A percentile compares a stretch with the other conserved stretches of the same genome.
These are phyloP conservation scores for Drosophila mayri DNA, from an alignment of 1,140 invertebrate genomes.

Conservation along the genomic window DNA sequence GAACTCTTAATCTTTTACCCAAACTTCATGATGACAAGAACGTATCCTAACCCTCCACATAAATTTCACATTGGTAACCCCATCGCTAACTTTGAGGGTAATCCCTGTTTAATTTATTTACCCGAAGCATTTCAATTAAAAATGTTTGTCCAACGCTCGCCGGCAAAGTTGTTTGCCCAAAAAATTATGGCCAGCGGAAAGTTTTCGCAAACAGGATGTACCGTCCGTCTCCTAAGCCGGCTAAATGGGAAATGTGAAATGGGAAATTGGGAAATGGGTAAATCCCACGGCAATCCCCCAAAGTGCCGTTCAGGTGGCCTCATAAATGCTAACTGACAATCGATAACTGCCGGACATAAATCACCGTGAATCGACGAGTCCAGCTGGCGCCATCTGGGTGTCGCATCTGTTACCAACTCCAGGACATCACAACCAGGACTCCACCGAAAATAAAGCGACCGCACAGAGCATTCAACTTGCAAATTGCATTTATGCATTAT, in stretches of 20 bases:
- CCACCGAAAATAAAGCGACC: slow-evolving; percentile 35
- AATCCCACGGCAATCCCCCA: slow-evolving; percentile 29
- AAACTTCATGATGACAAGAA: neutral
- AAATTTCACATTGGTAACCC: slow-evolving; percentile 3
- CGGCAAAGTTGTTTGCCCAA: slow-evolving; percentile 22
- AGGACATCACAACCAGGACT: neutral
- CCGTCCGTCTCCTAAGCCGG: slow-evolving; percentile 15
- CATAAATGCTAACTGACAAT: slow-evolving; percentile 52
- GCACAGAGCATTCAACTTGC: slow-evolving; percentile 43
- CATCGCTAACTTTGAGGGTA: neutral
- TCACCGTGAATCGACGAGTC: slow-evolving; percentile 15
- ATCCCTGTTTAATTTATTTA: slow-evolving; percentile 23
- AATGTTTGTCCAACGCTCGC: slow-evolving; percentile 29
- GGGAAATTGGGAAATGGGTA: slow-evolving; percentile 15
- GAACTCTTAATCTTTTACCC: no score
- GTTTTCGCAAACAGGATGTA: slow-evolving; percentile 20
- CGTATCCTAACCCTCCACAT: neutral
- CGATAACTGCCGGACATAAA: slow-evolving; percentile 39
- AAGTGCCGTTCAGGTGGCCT: slow-evolving; percentile 44
- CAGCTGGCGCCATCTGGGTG: slow-evolving; percentile 34
- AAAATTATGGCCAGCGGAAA: slow-evolving; percentile 30
- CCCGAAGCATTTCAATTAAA: slow-evolving; percentile 28
- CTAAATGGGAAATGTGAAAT: slow-evolving; percentile 19
- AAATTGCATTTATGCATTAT: slow-evolving; percentile 60
- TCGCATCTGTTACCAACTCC: neutral